phyloP scores from a whole-genome alignment of 2,888 invertebrate species.

The Rhagonycha lutea region DNA sequence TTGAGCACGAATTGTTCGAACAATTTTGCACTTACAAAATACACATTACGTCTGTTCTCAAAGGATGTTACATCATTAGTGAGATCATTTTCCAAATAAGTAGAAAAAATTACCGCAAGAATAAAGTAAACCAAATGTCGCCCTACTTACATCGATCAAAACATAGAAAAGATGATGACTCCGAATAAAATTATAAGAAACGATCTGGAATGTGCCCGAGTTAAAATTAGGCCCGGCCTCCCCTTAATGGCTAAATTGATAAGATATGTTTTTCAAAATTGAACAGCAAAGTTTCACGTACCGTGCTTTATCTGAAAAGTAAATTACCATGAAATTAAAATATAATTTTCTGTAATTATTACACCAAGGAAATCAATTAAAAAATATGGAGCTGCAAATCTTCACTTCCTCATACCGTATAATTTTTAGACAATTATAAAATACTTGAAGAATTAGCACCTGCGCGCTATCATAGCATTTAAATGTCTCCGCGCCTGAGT shows the following conservation, averaged over 20 bases:
- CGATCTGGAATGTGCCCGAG: too few relatives aligned
- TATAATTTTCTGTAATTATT: neutral
- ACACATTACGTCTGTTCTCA: neutral
- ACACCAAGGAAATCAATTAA: neutral
- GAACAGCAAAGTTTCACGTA: neutral
- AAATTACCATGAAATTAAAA: neutral
- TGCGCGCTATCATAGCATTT: neutral
- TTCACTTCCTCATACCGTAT: neutral
- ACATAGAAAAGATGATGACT: neutral
- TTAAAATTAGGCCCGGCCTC: neutral
- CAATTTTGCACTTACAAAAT: neutral
- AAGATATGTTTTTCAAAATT: too few relatives aligned
- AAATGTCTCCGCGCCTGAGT: neutral
- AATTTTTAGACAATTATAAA: neutral
- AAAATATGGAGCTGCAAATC: neutral
- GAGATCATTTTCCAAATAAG: neutral
- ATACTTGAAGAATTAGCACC: neutral
- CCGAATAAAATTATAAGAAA: neutral
- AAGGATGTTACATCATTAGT: conserved; percentile 8
- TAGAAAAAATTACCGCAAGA: neutral
- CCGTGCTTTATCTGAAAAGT: neutral
- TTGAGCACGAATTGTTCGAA: neutral
- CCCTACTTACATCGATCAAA: neutral
- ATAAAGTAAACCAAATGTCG: neutral
- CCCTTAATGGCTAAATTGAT: neutral